Evolutionary conservation across 53 echinoderm and acorn worm species (phyloP), one percentile per base, ranked within the genome.

Genomic region (Holothuria leucospilota): DNA sequence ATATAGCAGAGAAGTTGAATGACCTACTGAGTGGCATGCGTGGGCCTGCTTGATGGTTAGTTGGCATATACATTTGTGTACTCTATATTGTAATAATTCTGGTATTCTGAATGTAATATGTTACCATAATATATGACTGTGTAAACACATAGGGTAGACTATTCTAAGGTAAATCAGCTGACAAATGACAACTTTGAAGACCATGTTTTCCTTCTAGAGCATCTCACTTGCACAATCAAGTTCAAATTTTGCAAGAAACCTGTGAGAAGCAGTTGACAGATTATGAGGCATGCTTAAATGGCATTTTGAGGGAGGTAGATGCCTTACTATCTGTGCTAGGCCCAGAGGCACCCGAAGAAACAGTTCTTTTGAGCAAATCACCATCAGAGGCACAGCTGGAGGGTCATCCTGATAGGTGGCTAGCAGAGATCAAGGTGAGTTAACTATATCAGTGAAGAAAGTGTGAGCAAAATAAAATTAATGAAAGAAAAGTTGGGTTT

Each of bases 351-450:
- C 20, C 79, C 2, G 79, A 59, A 56, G 79, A 59, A 53, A 78
- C 52, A 23, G n/a, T 78, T 15, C 29, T 78, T 13, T 56, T 53
- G 58, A 52, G 60, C 60, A 78, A 78, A 9, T 78, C 79, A 53
- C 79, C 79, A 13, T 88, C 93, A 40, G 91, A 88, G 20, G 84
- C 87, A 71, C 85, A 93, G 52, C 26, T 88, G 20, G 80, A 88
- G 59, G 77, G 68, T 52, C 85, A 91, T 14, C 89, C 94, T 9
- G 89, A 92, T 39, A 87, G 92, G 34, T 94, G 91, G 92, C 87
- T 94, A 1, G 85, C 94, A 53, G 90, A 92, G 70, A 84, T 92
- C 51, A 91, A 90, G 90, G 94, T 94, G 62, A 56, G 82, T 39
- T 5, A 1, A 56, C 16, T 4, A 56, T 16, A 56, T 56, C 18